Conservation (phyloP, 2,797 vertebrate species). For the Lagocephalus sceleratus region DNA sequence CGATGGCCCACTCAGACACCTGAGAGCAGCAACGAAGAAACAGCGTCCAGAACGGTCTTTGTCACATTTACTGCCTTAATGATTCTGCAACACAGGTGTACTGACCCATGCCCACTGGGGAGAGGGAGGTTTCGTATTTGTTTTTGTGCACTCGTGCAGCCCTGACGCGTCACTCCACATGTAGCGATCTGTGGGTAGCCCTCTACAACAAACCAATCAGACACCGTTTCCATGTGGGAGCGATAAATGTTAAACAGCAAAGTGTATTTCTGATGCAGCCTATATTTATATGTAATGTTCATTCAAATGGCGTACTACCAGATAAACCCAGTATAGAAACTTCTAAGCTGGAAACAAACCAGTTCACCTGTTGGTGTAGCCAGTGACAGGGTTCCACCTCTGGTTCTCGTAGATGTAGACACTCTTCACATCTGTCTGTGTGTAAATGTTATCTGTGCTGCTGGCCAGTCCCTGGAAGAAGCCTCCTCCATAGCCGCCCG, state of each 20-base stretch:
- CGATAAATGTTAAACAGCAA: not conserved
- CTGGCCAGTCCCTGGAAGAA: slow-evolving; percentile 88
- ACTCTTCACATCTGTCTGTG: slow-evolving; percentile 89
- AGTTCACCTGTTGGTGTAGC: slow-evolving; percentile 88
- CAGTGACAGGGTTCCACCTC: slow-evolving; percentile 95
- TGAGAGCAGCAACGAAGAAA: slow-evolving; percentile 44
- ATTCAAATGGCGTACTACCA: no score
- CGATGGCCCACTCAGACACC: slow-evolving; percentile 91
- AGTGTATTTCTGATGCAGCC: not conserved
- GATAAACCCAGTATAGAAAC: no score
- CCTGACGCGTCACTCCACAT: slow-evolving; percentile 98
- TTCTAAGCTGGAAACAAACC: not conserved
- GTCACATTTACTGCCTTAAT: not conserved
- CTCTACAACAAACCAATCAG: slow-evolving; percentile 70
- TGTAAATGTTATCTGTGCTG: slow-evolving; percentile 86
- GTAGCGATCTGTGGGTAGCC: slow-evolving; percentile 92
- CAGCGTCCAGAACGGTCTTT: not conserved
- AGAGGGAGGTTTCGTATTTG: slow-evolving; percentile 87
- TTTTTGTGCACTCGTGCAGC: slow-evolving; percentile 91
- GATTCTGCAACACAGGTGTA: slow-evolving; percentile 3
- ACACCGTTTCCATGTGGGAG: not conserved
- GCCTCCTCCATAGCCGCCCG: slow-evolving; percentile 88
- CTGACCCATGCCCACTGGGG: slow-evolving; percentile 94
- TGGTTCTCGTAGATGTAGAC: slow-evolving; percentile 97
- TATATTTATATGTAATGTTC: no score